A percentile compares a stretch with the other conserved stretches of the same genome.
Conservation (phyloP, 2,888 invertebrate species). For the Conomelus anceps region DNA sequence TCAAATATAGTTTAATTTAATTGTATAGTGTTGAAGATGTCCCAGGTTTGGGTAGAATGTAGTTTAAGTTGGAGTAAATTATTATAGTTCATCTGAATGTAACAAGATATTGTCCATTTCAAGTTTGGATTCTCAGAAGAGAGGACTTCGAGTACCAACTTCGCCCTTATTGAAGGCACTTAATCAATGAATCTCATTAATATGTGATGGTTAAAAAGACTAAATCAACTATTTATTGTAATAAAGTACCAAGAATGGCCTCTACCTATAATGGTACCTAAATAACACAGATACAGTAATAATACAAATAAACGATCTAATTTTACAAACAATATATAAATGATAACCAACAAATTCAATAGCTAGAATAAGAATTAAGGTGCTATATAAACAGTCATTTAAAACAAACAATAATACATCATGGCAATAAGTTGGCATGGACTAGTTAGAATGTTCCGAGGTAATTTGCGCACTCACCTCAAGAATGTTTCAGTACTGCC, state of each 20-base stretch:
- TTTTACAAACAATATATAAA: neutral
- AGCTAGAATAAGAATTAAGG: neutral
- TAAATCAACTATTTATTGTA: neutral
- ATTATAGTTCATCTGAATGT: no score
- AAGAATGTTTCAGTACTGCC: neutral
- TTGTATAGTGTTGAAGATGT: no score
- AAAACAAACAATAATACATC: slow-evolving; percentile 3
- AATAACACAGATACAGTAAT: neutral
- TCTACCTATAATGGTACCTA: neutral
- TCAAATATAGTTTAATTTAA: no score
- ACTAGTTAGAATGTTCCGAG: neutral
- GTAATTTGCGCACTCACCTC: neutral
- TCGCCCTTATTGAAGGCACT: no score
- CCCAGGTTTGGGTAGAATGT: no score
- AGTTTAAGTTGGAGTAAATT: no score
- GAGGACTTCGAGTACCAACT: no score
- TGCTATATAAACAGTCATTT: slow-evolving; percentile 5
- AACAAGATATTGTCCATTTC: no score
- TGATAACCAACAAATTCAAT: neutral
- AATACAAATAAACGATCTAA: neutral
- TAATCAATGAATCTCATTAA: no score
- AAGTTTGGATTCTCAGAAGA: no score
- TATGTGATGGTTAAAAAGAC: neutral
- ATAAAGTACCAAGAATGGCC: neutral
- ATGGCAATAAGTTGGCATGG: neutral